These are phyloP conservation scores for Steinernema khuongi DNA, from an alignment of 1,140 invertebrate genomes.

Conservation along the genomic window DNA sequence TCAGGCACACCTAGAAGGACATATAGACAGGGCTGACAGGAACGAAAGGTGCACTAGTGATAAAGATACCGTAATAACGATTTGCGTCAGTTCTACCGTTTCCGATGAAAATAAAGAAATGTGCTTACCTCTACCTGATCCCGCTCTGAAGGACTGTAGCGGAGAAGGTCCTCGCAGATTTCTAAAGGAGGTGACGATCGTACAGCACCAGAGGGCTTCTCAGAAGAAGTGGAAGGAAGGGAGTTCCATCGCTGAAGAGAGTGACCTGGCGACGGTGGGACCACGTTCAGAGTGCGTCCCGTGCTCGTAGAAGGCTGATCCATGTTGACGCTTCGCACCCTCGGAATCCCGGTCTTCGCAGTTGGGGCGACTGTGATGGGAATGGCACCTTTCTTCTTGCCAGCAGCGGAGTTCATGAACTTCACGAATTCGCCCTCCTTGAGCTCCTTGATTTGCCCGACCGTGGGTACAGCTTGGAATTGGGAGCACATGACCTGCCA, in stretches of 20 bases:
- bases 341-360: background rate
- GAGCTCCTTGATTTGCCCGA: conserved; percentile 34
- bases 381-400: conserved; percentile 40
- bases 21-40: background rate
- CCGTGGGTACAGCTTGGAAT: background rate
- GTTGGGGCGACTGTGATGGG: conserved; percentile 17
- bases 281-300: no score
- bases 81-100: no score
- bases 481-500: conserved; percentile 35
- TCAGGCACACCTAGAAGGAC: conserved; percentile 33
- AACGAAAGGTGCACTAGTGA: background rate
- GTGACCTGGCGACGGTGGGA: no score
- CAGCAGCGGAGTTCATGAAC: conserved; percentile 37
- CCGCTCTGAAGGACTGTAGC: no score
- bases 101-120: no score
- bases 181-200: no score
- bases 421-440: conserved; percentile 41
- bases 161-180: no score
- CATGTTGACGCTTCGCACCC: background rate
- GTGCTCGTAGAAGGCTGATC: background rate
- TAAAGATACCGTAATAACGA: no score
- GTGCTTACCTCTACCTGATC: no score
- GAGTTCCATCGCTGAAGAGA: no score
- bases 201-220: no score
- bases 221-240: no score